Evolutionary conservation across 1,140 invertebrate genomes (phyloP), one percentile per base, ranked within the genome.

Genomic region (Aphelinus atriplicis): DNA sequence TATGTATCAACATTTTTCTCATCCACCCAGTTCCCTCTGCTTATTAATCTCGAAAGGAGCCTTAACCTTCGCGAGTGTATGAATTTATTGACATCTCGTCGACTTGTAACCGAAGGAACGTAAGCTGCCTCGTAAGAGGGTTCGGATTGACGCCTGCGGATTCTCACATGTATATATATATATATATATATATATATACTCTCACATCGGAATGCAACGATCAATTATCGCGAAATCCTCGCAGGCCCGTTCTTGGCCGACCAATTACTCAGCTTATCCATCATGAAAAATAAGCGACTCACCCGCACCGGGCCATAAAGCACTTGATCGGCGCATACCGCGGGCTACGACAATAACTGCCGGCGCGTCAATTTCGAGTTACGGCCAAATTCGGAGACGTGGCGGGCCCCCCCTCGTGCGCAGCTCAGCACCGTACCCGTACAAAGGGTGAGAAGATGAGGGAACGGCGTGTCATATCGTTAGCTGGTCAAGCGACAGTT

Each of bases 401-500:
- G n/a, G 26, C 57, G 26, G 5, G 4, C 60, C 58, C 56, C 26
- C 57, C 7, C 1, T 9, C 26, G 42, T 46, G 3, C 5, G 4
- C 5, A 77, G 58, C 66, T 78, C 51, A 6, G 51, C 51, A 53
- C 51, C 4, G 4, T 53, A 53, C 4, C 51, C 4, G 51, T 9
- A 53, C 51, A 53, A 60, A 1, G 47, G 10, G 6, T 2, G 65
- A 67, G 46, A 10, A 63, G 69, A n/a, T 3, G 81, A 57, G 56
- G 47, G 69, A 77, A 56, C 78, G 80, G 78, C 80, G 9, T 83
- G 83, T 85, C 84, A 82, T 81, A 84, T 85, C 85, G 85, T 86
- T 85, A 84, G 26, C 26, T 26, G 26, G 26, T 26, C 79, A 77
- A 80, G 80, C 80, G 85, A 85, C 84, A 84, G 84, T 84, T 85